Percentiles rank a stretch among this genome's conserved stretches.
phyloP scores from a whole-genome alignment of 2,888 invertebrate species.

The Aphodius sticticus region DNA sequence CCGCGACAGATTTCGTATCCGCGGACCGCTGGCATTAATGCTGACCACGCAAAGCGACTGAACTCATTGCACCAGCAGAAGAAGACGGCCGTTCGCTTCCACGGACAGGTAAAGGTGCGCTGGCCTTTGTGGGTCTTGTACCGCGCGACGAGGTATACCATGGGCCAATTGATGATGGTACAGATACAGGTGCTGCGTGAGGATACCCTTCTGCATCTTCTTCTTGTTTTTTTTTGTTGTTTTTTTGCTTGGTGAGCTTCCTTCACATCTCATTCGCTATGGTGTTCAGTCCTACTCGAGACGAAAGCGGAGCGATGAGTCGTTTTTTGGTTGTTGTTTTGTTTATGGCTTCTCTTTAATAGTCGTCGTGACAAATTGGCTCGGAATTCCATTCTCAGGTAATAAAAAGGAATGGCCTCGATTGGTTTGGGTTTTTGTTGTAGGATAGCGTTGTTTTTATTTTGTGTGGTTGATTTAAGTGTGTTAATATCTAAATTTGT shows the following conservation, averaged over 20 bases:
- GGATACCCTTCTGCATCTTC: constrained; percentile 8
- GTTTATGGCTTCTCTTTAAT: background rate
- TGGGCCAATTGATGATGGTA: constrained; percentile 8
- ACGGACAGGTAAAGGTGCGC: constrained; percentile 29
- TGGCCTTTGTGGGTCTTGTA: constrained; percentile 26
- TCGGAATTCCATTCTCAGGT: constrained; percentile 14
- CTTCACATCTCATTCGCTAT: constrained; percentile 10
- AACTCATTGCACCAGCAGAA: constrained; percentile 28
- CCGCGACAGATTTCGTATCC: background rate
- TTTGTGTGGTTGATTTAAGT: too few species aligned
- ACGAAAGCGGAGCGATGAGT: background rate
- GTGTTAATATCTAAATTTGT: too few species aligned
- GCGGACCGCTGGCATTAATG: background rate
- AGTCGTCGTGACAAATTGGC: constrained; percentile 23
- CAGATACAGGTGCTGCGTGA: constrained; percentile 20
- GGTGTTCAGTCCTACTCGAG: background rate
- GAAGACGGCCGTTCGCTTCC: background rate
- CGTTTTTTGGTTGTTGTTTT: background rate
- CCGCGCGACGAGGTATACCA: constrained; percentile 6
- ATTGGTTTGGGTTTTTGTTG: background rate
- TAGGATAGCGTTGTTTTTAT: too few species aligned
- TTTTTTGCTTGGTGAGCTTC: background rate
- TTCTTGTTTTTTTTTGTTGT: constrained; percentile 4
- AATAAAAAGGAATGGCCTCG: background rate
- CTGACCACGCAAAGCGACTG: constrained; percentile 27